phyloP scores from a whole-genome alignment of 2,797 vertebrate genomes.

The Danio tinwini region DNA sequence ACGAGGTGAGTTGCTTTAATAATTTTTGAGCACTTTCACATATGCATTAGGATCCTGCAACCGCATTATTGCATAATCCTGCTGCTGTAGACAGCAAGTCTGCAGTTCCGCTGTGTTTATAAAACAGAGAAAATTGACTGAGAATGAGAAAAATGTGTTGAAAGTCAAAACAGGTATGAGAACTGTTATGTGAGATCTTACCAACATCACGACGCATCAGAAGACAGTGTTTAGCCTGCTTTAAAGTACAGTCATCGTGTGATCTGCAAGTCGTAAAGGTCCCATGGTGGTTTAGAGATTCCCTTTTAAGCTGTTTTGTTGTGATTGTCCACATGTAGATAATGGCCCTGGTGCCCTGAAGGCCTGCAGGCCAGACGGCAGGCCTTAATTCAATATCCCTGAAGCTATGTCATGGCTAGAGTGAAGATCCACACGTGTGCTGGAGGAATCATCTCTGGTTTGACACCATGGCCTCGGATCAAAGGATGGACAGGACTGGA shows the following conservation, averaged over 20 bases:
- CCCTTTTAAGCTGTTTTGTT: slow-evolving; percentile 1
- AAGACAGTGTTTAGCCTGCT: slow-evolving; percentile 24
- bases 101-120: slow-evolving; percentile 22
- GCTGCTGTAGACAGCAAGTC: slow-evolving; percentile 16
- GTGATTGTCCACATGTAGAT: slow-evolving; percentile 25
- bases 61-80: slow-evolving; percentile 25
- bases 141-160: slow-evolving; percentile 34
- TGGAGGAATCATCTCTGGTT: slow-evolving; percentile 61
- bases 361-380: slow-evolving; percentile 54
- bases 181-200: slow-evolving; percentile 33
- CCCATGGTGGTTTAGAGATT: not conserved
- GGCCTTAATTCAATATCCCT: slow-evolving; percentile 77
- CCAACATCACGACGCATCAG: not conserved
- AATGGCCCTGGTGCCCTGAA: slow-evolving; percentile 29
- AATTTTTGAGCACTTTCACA: slow-evolving; percentile 75
- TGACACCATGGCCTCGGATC: slow-evolving; percentile 71
- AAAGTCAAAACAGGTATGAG: slow-evolving; percentile 35
- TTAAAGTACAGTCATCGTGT: slow-evolving; percentile 1
- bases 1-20: slow-evolving; percentile 69
- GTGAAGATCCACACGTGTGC: slow-evolving; percentile 67
- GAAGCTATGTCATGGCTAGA: slow-evolving; percentile 60
- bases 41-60: slow-evolving; percentile 60
- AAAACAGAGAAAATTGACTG: slow-evolving; percentile 34
- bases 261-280: not conserved
- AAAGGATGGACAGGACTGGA: slow-evolving; percentile 62